A percentile compares a stretch with the other conserved stretches of the same genome.
Conservation (phyloP, 2,113 vertebrate genomes). For the Siphamia tubifer region DNA sequence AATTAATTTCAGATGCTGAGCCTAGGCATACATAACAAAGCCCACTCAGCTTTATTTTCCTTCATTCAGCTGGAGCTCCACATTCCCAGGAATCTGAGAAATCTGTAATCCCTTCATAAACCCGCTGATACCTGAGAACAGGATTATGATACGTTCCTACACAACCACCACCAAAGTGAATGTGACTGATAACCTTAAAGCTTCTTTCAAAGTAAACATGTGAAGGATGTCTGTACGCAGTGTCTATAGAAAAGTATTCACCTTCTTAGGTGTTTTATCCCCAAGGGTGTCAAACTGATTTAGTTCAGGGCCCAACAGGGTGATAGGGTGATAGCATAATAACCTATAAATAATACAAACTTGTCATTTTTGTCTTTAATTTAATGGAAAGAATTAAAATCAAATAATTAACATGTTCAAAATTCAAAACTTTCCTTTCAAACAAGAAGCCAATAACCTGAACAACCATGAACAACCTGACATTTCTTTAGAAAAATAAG, state of each 20-base stretch:
- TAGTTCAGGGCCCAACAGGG: too few relatives aligned
- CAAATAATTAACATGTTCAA: too few relatives aligned
- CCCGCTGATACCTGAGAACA: slow-evolving; percentile 43
- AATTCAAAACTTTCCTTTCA: too few relatives aligned
- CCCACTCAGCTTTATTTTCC: slow-evolving; percentile 25
- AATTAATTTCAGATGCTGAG: not conserved
- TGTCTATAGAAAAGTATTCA: too few relatives aligned
- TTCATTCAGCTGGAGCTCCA: slow-evolving; percentile 31
- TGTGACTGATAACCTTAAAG: slow-evolving; percentile 29
- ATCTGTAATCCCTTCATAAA: slow-evolving; percentile 55
- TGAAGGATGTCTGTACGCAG: not conserved
- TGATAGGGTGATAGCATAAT: too few relatives aligned
- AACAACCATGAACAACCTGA: too few relatives aligned
- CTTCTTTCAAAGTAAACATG: not conserved
- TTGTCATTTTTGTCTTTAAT: too few relatives aligned
- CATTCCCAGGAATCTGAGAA: slow-evolving; percentile 43
- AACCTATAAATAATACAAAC: too few relatives aligned
- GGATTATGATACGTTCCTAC: slow-evolving; percentile 55
- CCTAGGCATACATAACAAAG: slow-evolving; percentile 22
- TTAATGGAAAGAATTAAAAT: not conserved
- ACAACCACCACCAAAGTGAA: slow-evolving; percentile 21
- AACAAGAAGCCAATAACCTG: too few relatives aligned
- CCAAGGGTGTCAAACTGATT: too few relatives aligned
- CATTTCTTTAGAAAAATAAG: too few relatives aligned
- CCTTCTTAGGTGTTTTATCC: too few relatives aligned